Percentiles rank a stretch among this genome's conserved stretches.
phyloP scores from a whole-genome alignment of 1,140 invertebrate species.

The Sesamia nonagrioides region DNA sequence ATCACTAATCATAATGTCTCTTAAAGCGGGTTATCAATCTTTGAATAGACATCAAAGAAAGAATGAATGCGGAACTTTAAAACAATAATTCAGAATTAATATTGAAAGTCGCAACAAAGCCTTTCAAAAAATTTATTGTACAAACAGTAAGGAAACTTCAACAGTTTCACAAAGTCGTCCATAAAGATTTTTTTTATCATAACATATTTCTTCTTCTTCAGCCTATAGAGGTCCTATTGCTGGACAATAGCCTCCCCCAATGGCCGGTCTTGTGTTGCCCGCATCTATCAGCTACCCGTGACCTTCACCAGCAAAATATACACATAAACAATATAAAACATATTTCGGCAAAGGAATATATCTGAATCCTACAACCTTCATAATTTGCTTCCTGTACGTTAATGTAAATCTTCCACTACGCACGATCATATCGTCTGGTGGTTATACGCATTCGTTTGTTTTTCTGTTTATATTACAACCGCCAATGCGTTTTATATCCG shows the following conservation, averaged over 20 bases:
- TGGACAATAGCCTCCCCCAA: too few relatives aligned
- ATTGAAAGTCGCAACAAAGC: background rate
- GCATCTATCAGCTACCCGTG: too few relatives aligned
- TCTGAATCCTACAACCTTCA: slow-evolving; percentile 12
- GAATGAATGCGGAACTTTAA: slow-evolving; percentile 1
- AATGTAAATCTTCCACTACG: slow-evolving; percentile 11
- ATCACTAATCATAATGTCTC: background rate
- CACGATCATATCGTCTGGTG: background rate
- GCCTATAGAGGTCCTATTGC: too few relatives aligned
- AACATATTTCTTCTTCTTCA: slow-evolving; percentile 13
- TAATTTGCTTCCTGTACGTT: slow-evolving; percentile 1
- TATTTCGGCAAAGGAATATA: background rate
- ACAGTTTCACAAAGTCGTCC: background rate
- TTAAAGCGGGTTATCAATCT: background rate
- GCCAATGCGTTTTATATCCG: slow-evolving; percentile 35
- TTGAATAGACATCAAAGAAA: slow-evolving; percentile 5
- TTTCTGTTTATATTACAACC: slow-evolving; percentile 32
- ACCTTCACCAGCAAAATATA: too few relatives aligned
- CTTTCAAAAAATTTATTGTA: background rate
- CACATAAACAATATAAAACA: too few relatives aligned
- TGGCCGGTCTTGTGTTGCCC: too few relatives aligned
- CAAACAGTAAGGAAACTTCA: background rate
- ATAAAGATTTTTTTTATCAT: background rate
- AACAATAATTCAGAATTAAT: background rate
- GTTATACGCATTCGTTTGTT: slow-evolving; percentile 16